Evolutionary conservation across 2,888 invertebrate species (phyloP).

Genomic region (Leptinotarsa juncta): DNA sequence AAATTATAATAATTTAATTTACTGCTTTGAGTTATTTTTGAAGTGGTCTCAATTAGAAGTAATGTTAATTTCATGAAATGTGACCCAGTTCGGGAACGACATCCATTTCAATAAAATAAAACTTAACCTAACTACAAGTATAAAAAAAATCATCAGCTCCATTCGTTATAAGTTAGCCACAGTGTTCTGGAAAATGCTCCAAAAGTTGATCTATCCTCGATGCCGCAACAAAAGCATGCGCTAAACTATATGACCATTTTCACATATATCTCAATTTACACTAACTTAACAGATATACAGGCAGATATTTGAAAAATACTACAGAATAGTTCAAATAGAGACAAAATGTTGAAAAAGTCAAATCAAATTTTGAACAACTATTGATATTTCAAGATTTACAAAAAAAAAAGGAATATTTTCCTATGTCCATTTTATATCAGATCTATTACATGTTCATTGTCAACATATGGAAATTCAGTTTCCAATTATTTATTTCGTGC

Average conservation of each 20-base stretch:
- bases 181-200: conserved; percentile 4
- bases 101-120: conserved; percentile 16
- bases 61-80: neutral
- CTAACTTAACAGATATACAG: neutral
- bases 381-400: too few species aligned
- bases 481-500: neutral
- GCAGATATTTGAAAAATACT: conserved; percentile 2
- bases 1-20: conserved; percentile 7
- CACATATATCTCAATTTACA: neutral
- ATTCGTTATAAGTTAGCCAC: conserved; percentile 9
- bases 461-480: conserved; percentile 8
- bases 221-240: neutral
- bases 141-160: conserved; percentile 9
- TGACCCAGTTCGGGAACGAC: neutral
- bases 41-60: neutral
- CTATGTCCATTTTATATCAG: neutral
- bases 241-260: neutral
- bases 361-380: too few species aligned
- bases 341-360: too few species aligned
- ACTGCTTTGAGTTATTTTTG: neutral
- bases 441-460: conserved; percentile 1
- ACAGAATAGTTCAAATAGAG: too few species aligned
- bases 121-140: conserved; percentile 30
- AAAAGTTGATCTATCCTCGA: neutral
- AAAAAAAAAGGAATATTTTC: neutral